Percentiles rank a stretch among this genome's conserved stretches.
phyloP scores from a whole-genome alignment of 1,140 invertebrate species.

The Hyles euphorbiae region DNA sequence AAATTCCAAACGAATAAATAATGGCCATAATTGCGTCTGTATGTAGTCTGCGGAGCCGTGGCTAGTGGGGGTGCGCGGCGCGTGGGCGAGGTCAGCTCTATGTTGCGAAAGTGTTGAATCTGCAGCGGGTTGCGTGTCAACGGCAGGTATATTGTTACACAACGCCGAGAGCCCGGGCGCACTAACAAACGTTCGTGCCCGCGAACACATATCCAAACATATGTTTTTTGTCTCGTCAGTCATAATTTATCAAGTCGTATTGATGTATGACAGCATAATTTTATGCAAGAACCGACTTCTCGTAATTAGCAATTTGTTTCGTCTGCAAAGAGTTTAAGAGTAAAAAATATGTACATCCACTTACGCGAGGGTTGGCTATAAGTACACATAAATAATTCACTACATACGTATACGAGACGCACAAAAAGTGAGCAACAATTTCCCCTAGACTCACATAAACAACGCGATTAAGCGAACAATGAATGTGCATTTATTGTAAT shows the following conservation, averaged over 20 bases:
- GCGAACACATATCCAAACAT: too few species aligned
- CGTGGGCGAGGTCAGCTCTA: too few species aligned
- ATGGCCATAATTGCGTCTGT: constrained; percentile 14
- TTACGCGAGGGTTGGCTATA: constrained; percentile 4
- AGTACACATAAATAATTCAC: constrained; percentile 35
- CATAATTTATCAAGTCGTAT: constrained; percentile 8
- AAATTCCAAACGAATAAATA: constrained; percentile 32
- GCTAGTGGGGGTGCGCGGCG: too few species aligned
- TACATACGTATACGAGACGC: constrained; percentile 2
- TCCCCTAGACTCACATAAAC: constrained; percentile 7
- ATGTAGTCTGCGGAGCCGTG: too few species aligned
- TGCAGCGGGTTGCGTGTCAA: too few species aligned
- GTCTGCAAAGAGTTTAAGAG: constrained; percentile 14
- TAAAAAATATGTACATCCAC: constrained; percentile 14
- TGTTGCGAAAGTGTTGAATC: too few species aligned
- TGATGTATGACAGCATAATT: constrained; percentile 11
- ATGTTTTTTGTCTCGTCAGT: constrained; percentile 3
- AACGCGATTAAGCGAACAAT: too few species aligned
- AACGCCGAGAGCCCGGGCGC: too few species aligned
- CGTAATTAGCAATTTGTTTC: constrained; percentile 21
- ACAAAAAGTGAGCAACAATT: constrained; percentile 11
- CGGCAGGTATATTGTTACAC: too few species aligned
- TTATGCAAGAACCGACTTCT: constrained; percentile 17
- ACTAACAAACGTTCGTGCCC: too few species aligned
- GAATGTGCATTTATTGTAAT: too few species aligned